Evolutionary conservation across 2,888 invertebrate species (phyloP), one percentile per base, ranked within the genome.

Genomic region (Trachelus troglodyta): DNA sequence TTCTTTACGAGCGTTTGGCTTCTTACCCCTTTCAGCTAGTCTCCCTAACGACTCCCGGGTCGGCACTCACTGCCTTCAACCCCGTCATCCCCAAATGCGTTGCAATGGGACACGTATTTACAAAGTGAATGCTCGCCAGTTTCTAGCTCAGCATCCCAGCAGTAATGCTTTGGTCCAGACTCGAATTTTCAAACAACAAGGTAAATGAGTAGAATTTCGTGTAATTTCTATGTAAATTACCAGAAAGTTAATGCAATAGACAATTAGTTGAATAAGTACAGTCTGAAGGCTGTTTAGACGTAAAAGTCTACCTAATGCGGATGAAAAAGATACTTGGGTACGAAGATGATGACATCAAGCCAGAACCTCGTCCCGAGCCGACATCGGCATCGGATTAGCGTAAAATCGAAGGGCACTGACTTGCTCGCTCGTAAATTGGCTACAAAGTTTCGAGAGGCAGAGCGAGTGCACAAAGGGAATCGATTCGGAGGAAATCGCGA

Each of bases 381-480:
- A 40, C 86, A 85, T 88, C 84, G 85, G 85, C 86, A 87, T 85
- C 85, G 86, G 88, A 89, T 88, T 89, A 89, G 86, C 87, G 89
- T 86, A 87, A 88, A 89, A 86, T 88, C 86, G 88, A 86, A 88
- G 88, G 86, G 86, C 87, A 87, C 87, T 89, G 89, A 89, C 88
- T 89, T 86, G 85, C 85, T 87, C 83, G 86, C 86, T 89, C 89
- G 86, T 88, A 89, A 89, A 89, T 88, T 88, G 89, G 87, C 87
- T 87, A 89, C 87, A 88, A 89, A 88, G 85, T 88, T 88, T 87
- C 83, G 85, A 76, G 81, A 80, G 82, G 78, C 79, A 79, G 77
- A 79, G 79, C 80, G 76, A 73, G 76, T 75, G 84, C 83, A 88
- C 89, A 88, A 88, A 89, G 84, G 82, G 86, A 87, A 88, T 88